These are phyloP conservation scores for Tachysurus vachellii DNA, from an alignment of 2,113 vertebrate genomes.

Conservation along the genomic window DNA sequence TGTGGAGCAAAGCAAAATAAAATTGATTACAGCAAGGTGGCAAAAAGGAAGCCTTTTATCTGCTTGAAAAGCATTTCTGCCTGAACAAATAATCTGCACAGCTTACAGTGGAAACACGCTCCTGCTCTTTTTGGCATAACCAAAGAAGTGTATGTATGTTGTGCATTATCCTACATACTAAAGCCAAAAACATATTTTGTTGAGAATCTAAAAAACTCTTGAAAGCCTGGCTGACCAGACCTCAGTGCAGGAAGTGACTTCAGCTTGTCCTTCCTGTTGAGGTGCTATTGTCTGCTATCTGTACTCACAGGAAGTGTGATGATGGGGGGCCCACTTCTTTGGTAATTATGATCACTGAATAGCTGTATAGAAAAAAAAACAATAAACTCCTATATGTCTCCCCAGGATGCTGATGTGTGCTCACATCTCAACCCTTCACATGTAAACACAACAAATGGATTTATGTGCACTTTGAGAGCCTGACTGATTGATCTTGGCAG, in stretches of 20 bases:
- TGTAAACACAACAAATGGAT: slow-evolving; percentile 20
- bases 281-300: slow-evolving; percentile 65
- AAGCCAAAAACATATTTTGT: slow-evolving; percentile 54
- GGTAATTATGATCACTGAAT: slow-evolving; percentile 56
- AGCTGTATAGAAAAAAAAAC: slow-evolving; percentile 54
- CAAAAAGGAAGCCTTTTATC: slow-evolving; percentile 71
- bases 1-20: slow-evolving; percentile 56
- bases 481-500: slow-evolving; percentile 38
- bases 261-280: slow-evolving; percentile 66
- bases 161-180: slow-evolving; percentile 12
- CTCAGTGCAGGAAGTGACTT: slow-evolving; percentile 68
- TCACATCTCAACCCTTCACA: slow-evolving; percentile 20
- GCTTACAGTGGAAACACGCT: slow-evolving; percentile 51
- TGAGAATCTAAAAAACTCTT: slow-evolving; percentile 59
- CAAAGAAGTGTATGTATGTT: background rate
- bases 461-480: slow-evolving; percentile 42
- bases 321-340: slow-evolving; percentile 54
- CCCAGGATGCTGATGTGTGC: slow-evolving; percentile 14
- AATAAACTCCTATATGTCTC: slow-evolving; percentile 27
- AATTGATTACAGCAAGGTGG: slow-evolving; percentile 65
- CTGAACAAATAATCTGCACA: slow-evolving; percentile 69
- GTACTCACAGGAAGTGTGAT: slow-evolving; percentile 60
- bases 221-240: slow-evolving; percentile 54
- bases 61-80: slow-evolving; percentile 65
- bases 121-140: background rate